Evolutionary conservation across 2,113 vertebrate genomes (phyloP).

Genomic region (Cyprichromis sp.): DNA sequence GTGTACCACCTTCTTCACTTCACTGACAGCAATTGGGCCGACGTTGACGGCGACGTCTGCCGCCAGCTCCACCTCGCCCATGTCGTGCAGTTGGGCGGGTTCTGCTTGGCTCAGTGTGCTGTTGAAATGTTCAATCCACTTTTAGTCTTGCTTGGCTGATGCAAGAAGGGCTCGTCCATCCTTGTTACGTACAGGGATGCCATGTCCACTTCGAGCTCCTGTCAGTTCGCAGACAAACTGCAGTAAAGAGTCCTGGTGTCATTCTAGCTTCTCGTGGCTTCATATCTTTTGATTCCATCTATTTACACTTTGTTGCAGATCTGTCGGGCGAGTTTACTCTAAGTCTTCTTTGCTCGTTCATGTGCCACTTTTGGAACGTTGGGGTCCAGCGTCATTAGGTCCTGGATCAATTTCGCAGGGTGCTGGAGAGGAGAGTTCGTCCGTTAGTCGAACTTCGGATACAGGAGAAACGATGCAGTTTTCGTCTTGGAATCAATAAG

Average conservation of each 20-base stretch:
- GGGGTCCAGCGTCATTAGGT: neutral
- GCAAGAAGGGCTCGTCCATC: neutral
- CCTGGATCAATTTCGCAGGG: neutral
- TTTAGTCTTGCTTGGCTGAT: neutral
- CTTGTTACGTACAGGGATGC: neutral
- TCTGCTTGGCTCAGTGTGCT: neutral
- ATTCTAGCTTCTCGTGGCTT: neutral
- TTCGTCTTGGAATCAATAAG: neutral
- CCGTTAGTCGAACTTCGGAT: too few species aligned
- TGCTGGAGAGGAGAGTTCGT: too few species aligned
- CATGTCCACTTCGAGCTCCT: neutral
- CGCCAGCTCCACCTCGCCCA: accelerated
- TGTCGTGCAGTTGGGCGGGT: neutral
- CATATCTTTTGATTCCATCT: neutral
- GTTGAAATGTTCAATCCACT: neutral
- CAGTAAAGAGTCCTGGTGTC: neutral
- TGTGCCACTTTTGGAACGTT: accelerated
- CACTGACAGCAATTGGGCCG: neutral
- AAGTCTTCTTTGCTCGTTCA: neutral
- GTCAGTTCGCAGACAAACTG: neutral
- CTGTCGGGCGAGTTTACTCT: neutral
- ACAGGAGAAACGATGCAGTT: too few species aligned
- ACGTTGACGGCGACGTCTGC: neutral
- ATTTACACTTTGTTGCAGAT: neutral
- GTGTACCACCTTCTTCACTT: neutral